Conservation (phyloP, 2,888 invertebrate species). For the Amphipyra berbera region DNA sequence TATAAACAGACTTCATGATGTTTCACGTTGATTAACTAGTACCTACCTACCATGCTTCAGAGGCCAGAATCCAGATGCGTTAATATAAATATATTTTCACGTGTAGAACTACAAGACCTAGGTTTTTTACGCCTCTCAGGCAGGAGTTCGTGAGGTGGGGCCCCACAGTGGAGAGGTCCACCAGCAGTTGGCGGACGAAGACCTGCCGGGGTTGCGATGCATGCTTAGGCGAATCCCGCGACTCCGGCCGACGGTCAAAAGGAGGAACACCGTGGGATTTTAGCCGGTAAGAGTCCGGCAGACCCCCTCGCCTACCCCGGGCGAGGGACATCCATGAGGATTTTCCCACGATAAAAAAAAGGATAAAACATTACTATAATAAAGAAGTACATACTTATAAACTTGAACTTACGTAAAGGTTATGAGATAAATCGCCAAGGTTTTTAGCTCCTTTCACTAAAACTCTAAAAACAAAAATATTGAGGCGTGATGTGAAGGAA, state of each 20-base stretch:
- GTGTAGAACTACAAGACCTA: background rate
- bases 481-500: background rate
- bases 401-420: constrained; percentile 33
- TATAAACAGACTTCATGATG: constrained; percentile 29
- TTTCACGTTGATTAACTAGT: background rate
- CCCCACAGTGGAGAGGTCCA: no score
- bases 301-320: no score
- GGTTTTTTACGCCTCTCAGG: constrained; percentile 4
- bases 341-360: no score
- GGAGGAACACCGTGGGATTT: no score
- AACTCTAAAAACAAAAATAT: constrained; percentile 5
- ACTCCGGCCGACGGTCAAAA: no score
- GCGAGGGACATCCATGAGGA: no score
- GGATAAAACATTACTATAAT: constrained; percentile 16
- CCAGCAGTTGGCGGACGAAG: no score
- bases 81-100: no score
- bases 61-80: background rate
- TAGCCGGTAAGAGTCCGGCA: no score
- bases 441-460: constrained; percentile 39
- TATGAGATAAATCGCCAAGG: constrained; percentile 32
- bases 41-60: background rate
- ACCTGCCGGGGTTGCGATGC: no score
- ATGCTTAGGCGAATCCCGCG: no score
- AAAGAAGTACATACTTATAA: constrained; percentile 15
- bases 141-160: no score